Percentiles rank a stretch among this genome's conserved stretches.
Evolutionary conservation across 2,888 invertebrate genomes (phyloP).

Genomic region (Apoda limacodes): DNA sequence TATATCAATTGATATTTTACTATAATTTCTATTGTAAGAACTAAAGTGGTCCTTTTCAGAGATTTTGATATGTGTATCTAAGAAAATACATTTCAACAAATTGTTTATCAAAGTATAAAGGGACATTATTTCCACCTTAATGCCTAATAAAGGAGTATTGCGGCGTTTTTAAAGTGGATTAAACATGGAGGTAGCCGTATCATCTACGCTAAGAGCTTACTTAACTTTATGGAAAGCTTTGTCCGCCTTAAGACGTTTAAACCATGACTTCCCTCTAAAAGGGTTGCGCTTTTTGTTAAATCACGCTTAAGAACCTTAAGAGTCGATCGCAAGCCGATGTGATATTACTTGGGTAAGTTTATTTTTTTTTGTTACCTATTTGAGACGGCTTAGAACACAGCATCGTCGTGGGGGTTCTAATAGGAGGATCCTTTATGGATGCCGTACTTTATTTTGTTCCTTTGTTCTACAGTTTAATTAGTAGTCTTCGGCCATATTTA

Average conservation of each 20-base stretch:
- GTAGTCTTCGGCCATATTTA: conserved; percentile 48
- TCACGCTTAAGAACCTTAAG: conserved; percentile 45
- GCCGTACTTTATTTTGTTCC: conserved; percentile 39
- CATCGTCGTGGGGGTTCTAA: conserved; percentile 59
- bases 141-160: conserved; percentile 56
- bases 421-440: conserved; percentile 38
- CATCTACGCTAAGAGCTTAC: conserved; percentile 59
- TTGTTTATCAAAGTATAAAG: conserved; percentile 42
- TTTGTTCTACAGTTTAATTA: conserved; percentile 56
- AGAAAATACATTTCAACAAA: conserved; percentile 35
- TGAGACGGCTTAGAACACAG: conserved; percentile 29
- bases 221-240: conserved; percentile 64
- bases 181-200: conserved; percentile 57
- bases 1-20: too few species aligned
- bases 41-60: too few species aligned
- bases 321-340: conserved; percentile 46
- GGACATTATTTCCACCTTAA: conserved; percentile 47
- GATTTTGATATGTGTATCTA: too few species aligned
- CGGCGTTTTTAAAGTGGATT: conserved; percentile 60
- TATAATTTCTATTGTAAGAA: too few species aligned
- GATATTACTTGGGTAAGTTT: conserved; percentile 40
- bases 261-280: conserved; percentile 60
- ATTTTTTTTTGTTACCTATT: conserved; percentile 40
- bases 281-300: conserved; percentile 65
- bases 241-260: conserved; percentile 54